Conservation (phyloP, 2,888 invertebrate genomes). For the Lithophane semibrunnea region DNA sequence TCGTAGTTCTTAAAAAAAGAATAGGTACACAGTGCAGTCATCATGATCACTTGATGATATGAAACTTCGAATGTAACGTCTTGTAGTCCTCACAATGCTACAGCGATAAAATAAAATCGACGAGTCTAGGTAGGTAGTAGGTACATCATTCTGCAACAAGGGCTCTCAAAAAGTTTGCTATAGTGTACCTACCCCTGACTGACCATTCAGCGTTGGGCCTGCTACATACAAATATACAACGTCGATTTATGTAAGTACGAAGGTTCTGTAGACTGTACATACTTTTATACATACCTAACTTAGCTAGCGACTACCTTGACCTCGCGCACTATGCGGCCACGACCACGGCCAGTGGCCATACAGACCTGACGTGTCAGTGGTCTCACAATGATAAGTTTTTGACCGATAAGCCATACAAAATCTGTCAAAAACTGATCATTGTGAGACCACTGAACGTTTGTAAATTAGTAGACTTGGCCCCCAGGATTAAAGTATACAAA, state of each 20-base stretch:
- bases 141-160: not conserved
- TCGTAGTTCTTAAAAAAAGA: slow-evolving; percentile 46
- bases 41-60: not conserved
- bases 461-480: too few relatives aligned
- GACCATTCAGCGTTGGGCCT: not conserved
- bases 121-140: too few relatives aligned
- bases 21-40: not conserved
- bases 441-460: too few relatives aligned
- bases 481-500: not conserved
- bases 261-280: not conserved
- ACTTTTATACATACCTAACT: not conserved
- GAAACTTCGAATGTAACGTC: not conserved
- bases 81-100: not conserved
- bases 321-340: too few relatives aligned
- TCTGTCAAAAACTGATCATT: too few relatives aligned
- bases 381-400: too few relatives aligned
- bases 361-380: not conserved
- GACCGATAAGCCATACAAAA: too few relatives aligned
- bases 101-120: not conserved
- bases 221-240: not conserved
- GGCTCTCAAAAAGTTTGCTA: not conserved
- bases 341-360: not conserved
- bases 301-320: not conserved
- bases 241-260: not conserved
- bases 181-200: not conserved